phyloP scores from a whole-genome alignment of 1,140 invertebrate genomes.

The Manduca sexta region DNA sequence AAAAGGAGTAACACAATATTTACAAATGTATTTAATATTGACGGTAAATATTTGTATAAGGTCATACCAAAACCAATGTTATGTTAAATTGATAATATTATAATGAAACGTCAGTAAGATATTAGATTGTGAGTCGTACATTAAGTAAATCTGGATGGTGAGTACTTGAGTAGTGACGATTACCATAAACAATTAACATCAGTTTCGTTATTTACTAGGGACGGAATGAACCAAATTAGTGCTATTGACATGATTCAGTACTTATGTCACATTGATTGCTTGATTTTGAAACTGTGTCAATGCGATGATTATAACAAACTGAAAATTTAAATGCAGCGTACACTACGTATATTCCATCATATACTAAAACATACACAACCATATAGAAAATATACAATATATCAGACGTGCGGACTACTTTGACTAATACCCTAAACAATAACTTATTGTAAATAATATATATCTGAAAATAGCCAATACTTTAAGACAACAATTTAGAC shows the following conservation, averaged over 20 bases:
- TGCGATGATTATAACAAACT: slow-evolving; percentile 7
- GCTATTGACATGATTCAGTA: not conserved
- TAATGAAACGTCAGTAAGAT: not conserved
- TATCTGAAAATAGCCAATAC: slow-evolving; percentile 27
- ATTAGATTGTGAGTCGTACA: not conserved
- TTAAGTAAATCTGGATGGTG: not conserved
- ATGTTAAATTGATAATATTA: not conserved
- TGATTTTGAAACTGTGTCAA: slow-evolving; percentile 7
- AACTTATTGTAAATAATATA: slow-evolving; percentile 24
- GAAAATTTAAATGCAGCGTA: slow-evolving; percentile 36
- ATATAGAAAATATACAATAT: slow-evolving; percentile 12
- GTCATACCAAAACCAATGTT: too few species aligned
- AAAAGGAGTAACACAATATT: not conserved
- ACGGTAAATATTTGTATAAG: too few species aligned
- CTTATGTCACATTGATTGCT: slow-evolving; percentile 3
- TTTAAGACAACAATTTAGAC: slow-evolving; percentile 23
- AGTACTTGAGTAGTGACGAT: not conserved
- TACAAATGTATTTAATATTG: not conserved
- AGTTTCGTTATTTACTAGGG: slow-evolving; percentile 32
- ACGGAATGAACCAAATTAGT: slow-evolving; percentile 54
- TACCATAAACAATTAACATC: too few species aligned
- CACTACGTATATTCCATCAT: slow-evolving; percentile 10
- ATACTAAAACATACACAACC: slow-evolving; percentile 42
- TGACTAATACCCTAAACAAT: slow-evolving; percentile 15
- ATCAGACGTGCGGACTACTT: slow-evolving; percentile 8